Base-by-base conservation (phyloP, 2,888 invertebrate species). In the Pristionchus arcanus region DNA sequence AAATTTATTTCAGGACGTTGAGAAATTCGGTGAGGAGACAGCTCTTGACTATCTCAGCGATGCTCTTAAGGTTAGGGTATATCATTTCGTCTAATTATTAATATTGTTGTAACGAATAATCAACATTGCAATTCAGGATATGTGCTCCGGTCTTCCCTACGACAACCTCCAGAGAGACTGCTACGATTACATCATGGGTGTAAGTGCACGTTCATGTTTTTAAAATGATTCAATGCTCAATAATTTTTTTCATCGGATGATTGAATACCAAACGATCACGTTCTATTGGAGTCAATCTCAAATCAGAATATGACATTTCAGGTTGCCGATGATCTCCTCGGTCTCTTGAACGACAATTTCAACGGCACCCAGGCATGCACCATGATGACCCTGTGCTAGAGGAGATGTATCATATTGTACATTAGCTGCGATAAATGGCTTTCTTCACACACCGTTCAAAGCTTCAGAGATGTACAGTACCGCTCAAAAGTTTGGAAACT, bases 111-210 rank as follows among this genome's bases (percentile, higher is more conserved):
- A 74, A 74, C 13, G 21, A 42, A 77, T 19, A n/a, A 42, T 4
- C 2, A 49, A 42, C 9, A 25, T 21, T n/a, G n/a, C n/a, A n/a
- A n/a, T 77, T 13, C 81, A 81, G 81, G 81, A 81, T 1, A 31
- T 81, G 49, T 81, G 81, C 81, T 19, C 19, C 81, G 28, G 19
- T 0, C 81, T 81, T 13, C 49, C 49, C 28, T 81, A 28, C 49
- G n/a, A 49, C 49, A 81, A 81, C 49, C 81, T 81, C n/a, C 81
- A 81, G 81, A 81, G 13, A 13, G 81, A 81, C 49, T 81, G 81
- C 81, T 49, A 49, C 16, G 37, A 81, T 53, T 81, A 49, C 49
- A n/a, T 81, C 81, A 81, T 49, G n/a, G 25, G 11, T 1, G 77
- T 77, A 21, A 42, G 81, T 28, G 3, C 7, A 34, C 15, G 16